These are phyloP conservation scores for Tilapia sparmanii DNA, from an alignment of 2,113 vertebrate genomes.

Conservation along the genomic window DNA sequence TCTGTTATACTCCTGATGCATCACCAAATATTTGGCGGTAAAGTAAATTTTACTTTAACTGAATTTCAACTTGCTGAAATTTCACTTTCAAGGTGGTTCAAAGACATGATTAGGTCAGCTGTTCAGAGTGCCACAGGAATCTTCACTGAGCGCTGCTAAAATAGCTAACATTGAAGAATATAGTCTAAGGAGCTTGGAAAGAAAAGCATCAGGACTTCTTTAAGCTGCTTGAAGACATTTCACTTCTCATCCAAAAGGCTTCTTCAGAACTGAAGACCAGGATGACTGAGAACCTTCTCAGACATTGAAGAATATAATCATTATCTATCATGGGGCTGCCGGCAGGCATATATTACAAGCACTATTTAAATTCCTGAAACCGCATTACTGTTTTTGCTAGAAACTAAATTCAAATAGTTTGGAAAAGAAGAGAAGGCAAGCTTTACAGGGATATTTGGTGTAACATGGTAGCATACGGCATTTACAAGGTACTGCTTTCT, in stretches of 20 bases:
- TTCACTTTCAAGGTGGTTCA: background rate
- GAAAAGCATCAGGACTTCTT: background rate
- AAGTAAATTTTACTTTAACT: background rate
- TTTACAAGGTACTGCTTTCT: background rate
- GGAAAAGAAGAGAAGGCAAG: background rate
- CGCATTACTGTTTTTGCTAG: background rate
- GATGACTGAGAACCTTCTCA: background rate
- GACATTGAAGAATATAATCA: background rate
- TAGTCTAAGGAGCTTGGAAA: background rate
- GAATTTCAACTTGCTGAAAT: background rate
- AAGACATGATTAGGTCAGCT: background rate
- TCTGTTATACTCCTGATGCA: background rate
- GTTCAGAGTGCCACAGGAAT: background rate
- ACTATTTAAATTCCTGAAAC: too few species aligned
- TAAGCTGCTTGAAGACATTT: background rate
- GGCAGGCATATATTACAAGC: too few species aligned
- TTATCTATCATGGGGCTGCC: background rate
- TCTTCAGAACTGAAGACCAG: background rate
- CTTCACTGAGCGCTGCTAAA: background rate
- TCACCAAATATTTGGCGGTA: background rate
- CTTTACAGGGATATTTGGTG: background rate
- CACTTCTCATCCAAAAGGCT: background rate
- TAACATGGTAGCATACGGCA: background rate
- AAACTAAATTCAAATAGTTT: background rate
- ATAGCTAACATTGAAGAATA: background rate